These are phyloP conservation scores for Saimiri boliviensis DNA, from an alignment of 2,113 vertebrate genomes.

Conservation along the genomic window DNA sequence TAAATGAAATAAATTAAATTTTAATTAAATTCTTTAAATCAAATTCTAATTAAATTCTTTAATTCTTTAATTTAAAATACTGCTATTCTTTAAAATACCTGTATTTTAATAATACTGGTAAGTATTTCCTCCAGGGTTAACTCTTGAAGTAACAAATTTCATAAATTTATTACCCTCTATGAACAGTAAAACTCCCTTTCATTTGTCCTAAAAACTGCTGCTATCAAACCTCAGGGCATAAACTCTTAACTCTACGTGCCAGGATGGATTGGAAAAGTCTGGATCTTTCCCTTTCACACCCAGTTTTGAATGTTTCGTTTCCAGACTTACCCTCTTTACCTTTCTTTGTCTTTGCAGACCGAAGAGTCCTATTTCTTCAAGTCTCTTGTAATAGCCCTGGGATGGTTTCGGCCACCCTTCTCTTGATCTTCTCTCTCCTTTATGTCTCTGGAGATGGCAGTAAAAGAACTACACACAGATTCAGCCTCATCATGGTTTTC, in stretches of 20 bases:
- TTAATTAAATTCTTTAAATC: no score
- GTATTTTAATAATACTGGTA: not conserved
- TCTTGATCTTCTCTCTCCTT: not conserved
- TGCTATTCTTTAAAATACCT: no score
- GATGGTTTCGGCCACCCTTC: not conserved
- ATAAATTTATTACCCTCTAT: not conserved
- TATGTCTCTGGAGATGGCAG: constrained; percentile 15
- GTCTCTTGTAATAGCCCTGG: constrained; percentile 36
- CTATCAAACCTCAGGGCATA: not conserved
- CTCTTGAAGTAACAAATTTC: not conserved
- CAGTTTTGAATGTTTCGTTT: not conserved
- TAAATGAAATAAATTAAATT: not conserved
- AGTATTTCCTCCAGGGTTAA: not conserved
- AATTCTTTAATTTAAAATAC: no score
- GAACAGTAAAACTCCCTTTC: not conserved
- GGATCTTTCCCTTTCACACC: not conserved
- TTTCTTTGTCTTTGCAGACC: constrained; percentile 55
- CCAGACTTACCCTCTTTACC: not conserved
- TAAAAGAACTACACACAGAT: not conserved
- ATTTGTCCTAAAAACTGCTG: not conserved
- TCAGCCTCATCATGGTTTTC: constrained; percentile 17
- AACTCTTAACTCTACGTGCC: not conserved
- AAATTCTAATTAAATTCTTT: no score
- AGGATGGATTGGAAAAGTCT: not conserved
- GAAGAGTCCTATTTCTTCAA: not conserved